A percentile compares a stretch with the other conserved stretches of the same genome.
These are phyloP conservation scores for Hermetia illucens DNA, from an alignment of 1,140 invertebrate genomes.

Conservation along the genomic window DNA sequence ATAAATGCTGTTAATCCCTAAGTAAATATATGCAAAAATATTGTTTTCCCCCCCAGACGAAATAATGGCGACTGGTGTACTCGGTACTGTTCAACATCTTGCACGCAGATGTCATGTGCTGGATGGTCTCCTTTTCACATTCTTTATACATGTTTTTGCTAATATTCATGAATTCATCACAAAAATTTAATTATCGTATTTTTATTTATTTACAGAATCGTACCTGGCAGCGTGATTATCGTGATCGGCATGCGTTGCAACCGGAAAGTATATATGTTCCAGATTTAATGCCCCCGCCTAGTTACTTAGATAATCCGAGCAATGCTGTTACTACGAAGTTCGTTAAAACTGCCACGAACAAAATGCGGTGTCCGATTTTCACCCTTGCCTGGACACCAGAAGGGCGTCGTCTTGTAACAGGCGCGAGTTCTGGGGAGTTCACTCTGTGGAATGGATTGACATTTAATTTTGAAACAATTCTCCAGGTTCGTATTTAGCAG, in stretches of 20 bases:
- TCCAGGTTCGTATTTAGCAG: conserved; percentile 78
- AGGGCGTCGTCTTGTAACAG: conserved; percentile 91
- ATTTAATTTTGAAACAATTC: conserved; percentile 99
- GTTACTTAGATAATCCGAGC: conserved; percentile 85
- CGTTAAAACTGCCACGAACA: conserved; percentile 97
- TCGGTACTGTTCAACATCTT: too few species aligned
- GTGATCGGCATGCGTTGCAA: conserved; percentile 74
- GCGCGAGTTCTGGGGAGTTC: conserved; percentile 97
- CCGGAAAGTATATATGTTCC: conserved; percentile 85
- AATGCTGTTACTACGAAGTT: conserved; percentile 95
- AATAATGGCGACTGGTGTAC: too few species aligned
- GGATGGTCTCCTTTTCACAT: too few species aligned
- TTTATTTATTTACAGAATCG: conserved; percentile 51
- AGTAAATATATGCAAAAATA: too few species aligned
- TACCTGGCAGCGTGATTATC: conserved; percentile 83
- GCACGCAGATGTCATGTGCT: too few species aligned
- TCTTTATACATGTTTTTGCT: too few species aligned
- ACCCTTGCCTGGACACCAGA: conserved; percentile 98
- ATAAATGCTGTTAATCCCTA: too few species aligned
- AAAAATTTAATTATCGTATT: too few species aligned
- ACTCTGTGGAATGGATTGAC: conserved; percentile 99
- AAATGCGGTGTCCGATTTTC: conserved; percentile 98
- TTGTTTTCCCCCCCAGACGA: too few species aligned
- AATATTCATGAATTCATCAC: too few species aligned
- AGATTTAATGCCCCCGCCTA: conserved; percentile 74